These are phyloP conservation scores for Asteroscopus sphinx DNA, from an alignment of 2,888 invertebrate species.

Conservation along the genomic window DNA sequence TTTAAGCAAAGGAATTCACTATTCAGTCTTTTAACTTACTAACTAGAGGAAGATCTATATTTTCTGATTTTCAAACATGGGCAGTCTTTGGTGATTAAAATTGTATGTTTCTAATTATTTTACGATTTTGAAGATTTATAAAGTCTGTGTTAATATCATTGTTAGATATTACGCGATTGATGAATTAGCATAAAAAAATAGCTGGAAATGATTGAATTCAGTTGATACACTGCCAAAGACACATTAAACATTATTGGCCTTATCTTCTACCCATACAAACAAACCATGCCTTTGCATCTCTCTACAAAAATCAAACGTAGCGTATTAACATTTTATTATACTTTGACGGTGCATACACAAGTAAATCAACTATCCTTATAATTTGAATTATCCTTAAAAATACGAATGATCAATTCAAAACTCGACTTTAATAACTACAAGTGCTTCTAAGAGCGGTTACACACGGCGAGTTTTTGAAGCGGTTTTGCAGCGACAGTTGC, in stretches of 20 bases:
- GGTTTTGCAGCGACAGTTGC: too few species aligned
- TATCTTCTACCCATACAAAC: too few species aligned
- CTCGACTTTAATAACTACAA: slow-evolving; percentile 34
- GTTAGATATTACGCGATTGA: slow-evolving; percentile 22
- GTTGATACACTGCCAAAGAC: slow-evolving; percentile 22
- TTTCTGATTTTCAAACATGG: slow-evolving; percentile 54
- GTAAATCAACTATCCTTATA: slow-evolving; percentile 14
- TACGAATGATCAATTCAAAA: slow-evolving; percentile 41
- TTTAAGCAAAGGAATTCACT: slow-evolving; percentile 27
- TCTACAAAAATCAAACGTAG: neutral
- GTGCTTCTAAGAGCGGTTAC: too few species aligned
- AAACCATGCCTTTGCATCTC: too few species aligned
- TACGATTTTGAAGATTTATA: slow-evolving; percentile 29
- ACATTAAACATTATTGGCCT: neutral
- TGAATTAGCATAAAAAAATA: slow-evolving; percentile 14
- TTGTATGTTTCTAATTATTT: slow-evolving; percentile 40
- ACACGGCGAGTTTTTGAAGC: too few species aligned
- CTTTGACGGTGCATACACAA: slow-evolving; percentile 22
- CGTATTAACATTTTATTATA: neutral
- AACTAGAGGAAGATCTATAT: slow-evolving; percentile 58
- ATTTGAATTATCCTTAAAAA: slow-evolving; percentile 41
- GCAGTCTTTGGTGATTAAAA: slow-evolving; percentile 70
- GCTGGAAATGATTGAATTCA: slow-evolving; percentile 14
- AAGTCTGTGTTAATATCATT: slow-evolving; percentile 19
- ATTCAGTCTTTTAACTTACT: slow-evolving; percentile 31